These are phyloP conservation scores for Labroides dimidiatus DNA, from an alignment of 2,797 vertebrate species.

Conservation along the genomic window DNA sequence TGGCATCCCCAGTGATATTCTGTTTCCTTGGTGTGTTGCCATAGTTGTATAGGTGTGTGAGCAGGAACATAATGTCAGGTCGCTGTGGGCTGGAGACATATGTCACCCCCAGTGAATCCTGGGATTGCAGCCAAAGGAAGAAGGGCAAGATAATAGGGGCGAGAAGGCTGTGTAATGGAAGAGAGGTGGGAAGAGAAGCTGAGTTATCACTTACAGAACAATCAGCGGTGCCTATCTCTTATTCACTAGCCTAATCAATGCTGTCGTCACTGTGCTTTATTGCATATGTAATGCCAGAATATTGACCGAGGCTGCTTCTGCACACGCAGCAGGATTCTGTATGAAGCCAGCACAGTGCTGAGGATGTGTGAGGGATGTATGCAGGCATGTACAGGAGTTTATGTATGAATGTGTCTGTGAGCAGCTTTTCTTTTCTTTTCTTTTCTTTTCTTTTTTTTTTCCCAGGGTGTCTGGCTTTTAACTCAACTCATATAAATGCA, in stretches of 20 bases:
- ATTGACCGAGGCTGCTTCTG: constrained; percentile 62
- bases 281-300: constrained; percentile 67
- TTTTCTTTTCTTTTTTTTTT: constrained; percentile 1
- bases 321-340: constrained; percentile 57
- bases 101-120: constrained; percentile 70
- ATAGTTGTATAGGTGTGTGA: constrained; percentile 63
- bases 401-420: constrained; percentile 18
- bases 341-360: constrained; percentile 14
- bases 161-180: constrained; percentile 67
- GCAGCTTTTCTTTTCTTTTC: too few species aligned
- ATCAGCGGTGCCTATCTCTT: constrained; percentile 69
- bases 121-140: constrained; percentile 73
- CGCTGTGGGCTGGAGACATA: constrained; percentile 66
- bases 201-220: constrained; percentile 76
- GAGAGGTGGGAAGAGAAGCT: constrained; percentile 61
- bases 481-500: constrained; percentile 28
- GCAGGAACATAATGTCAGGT: constrained; percentile 68
- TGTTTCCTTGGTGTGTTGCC: constrained; percentile 40
- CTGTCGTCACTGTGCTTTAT: constrained; percentile 71
- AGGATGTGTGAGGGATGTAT: constrained; percentile 24
- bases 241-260: constrained; percentile 75
- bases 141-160: constrained; percentile 64
- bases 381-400: constrained; percentile 8
- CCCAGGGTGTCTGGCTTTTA: constrained; percentile 20
- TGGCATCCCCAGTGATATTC: constrained; percentile 28